phyloP scores from a whole-genome alignment of 2,888 invertebrate species.

The Epinotia demarniana region DNA sequence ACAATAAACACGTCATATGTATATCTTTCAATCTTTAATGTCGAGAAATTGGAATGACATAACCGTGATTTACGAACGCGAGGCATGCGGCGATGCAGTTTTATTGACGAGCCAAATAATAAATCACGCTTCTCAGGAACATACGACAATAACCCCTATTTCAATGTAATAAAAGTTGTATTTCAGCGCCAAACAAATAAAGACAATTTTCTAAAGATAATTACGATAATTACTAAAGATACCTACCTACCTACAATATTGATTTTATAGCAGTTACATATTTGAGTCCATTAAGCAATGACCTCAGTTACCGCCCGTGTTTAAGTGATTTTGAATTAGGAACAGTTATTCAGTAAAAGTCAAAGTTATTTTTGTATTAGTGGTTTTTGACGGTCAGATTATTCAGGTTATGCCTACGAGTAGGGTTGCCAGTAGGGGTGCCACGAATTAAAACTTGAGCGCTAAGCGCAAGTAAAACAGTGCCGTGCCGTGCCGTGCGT shows the following conservation, averaged over 20 bases:
- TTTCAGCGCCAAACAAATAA: not conserved
- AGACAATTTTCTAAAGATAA: not conserved
- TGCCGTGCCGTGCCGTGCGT: too few species aligned
- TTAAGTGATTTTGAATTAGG: too few species aligned
- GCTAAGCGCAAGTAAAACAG: too few species aligned
- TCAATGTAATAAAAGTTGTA: not conserved
- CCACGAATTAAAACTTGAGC: too few species aligned
- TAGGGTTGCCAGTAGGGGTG: too few species aligned
- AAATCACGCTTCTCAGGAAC: conserved; percentile 12
- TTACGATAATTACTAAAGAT: conserved; percentile 3
- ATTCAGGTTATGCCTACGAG: too few species aligned
- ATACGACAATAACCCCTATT: not conserved
- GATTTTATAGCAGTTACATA: not conserved
- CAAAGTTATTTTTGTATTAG: too few species aligned
- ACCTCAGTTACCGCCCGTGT: not conserved
- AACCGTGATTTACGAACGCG: conserved; percentile 34
- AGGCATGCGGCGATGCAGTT: conserved; percentile 26
- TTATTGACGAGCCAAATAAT: conserved; percentile 17
- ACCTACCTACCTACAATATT: not conserved
- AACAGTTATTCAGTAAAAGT: too few species aligned
- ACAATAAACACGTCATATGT: not conserved
- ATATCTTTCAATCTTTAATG: conserved; percentile 14
- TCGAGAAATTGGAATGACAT: conserved; percentile 35
- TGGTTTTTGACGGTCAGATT: too few species aligned
- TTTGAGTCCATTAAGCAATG: conserved; percentile 1